Conservation (phyloP, 2,888 invertebrate genomes). For the Papilio gigon region DNA sequence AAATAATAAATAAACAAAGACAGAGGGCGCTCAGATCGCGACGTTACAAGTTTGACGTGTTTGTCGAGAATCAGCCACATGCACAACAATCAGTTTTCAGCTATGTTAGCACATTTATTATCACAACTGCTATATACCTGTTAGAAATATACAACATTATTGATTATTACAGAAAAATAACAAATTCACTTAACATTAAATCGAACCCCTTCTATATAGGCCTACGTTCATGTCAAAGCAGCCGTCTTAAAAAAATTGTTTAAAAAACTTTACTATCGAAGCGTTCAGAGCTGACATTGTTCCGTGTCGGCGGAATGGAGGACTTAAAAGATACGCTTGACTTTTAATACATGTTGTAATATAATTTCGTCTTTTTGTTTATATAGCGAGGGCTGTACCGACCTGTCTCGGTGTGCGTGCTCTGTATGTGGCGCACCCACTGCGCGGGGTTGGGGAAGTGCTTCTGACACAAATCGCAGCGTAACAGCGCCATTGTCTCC, state of each 20-base stretch:
- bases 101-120: constrained; percentile 61
- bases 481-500: constrained; percentile 88
- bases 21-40: constrained; percentile 41
- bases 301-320: no score
- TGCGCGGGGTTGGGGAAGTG: constrained; percentile 90
- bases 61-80: constrained; percentile 80
- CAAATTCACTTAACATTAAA: no score
- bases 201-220: no score
- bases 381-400: constrained; percentile 49
- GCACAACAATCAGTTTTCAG: constrained; percentile 78
- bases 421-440: constrained; percentile 94
- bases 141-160: constrained; percentile 11
- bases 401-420: constrained; percentile 89
- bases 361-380: no score
- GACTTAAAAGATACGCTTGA: no score
- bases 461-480: constrained; percentile 90
- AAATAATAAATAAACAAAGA: constrained; percentile 42
- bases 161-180: neutral
- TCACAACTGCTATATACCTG: constrained; percentile 27
- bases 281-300: no score
- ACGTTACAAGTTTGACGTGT: constrained; percentile 56
- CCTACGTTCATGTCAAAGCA: no score
- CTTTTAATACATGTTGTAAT: no score
- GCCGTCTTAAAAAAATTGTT: no score
- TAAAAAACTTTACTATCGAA: no score